A percentile compares a stretch with the other conserved stretches of the same genome.
Evolutionary conservation across 2,888 invertebrate genomes (phyloP).

Genomic region (Caenorhabditis wallacei): DNA sequence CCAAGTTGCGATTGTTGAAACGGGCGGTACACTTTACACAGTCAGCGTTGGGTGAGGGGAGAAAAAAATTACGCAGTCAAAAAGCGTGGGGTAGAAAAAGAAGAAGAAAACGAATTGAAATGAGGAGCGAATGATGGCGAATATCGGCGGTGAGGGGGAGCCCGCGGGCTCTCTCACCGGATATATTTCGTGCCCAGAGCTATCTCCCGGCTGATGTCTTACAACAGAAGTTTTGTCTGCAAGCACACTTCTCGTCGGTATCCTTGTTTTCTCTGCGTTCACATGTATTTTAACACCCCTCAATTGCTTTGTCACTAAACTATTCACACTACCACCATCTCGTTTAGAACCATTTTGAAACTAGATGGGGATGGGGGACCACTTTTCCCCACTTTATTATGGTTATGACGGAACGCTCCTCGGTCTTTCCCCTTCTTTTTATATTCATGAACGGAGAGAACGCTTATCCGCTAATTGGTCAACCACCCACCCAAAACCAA

Average conservation of each 20-base stretch:
- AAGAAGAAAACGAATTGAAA: conserved; percentile 54
- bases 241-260: conserved; percentile 34
- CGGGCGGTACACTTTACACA: conserved; percentile 55
- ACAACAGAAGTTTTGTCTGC: conserved; percentile 54
- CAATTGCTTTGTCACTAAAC: conserved; percentile 15
- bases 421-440: conserved; percentile 27
- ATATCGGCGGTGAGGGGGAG: conserved; percentile 45
- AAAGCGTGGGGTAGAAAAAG: conserved; percentile 48
- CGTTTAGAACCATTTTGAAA: conserved; percentile 41
- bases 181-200: conserved; percentile 60
- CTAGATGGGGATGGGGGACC: not conserved
- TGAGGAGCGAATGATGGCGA: conserved; percentile 64
- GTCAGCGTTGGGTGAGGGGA: not conserved
- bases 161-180: conserved; percentile 51
- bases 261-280: conserved; percentile 60
- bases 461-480: conserved; percentile 64
- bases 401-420: conserved; percentile 25
- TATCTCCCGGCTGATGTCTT: conserved; percentile 58
- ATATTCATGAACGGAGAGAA: conserved; percentile 52
- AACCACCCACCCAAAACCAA: conserved; percentile 39
- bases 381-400: conserved; percentile 53
- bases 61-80: conserved; percentile 58
- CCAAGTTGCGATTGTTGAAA: conserved; percentile 34
- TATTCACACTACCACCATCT: conserved; percentile 44
- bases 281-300: conserved; percentile 45